These are phyloP conservation scores for Gavia stellata DNA, from an alignment of 2,113 vertebrate genomes.

Conservation along the genomic window DNA sequence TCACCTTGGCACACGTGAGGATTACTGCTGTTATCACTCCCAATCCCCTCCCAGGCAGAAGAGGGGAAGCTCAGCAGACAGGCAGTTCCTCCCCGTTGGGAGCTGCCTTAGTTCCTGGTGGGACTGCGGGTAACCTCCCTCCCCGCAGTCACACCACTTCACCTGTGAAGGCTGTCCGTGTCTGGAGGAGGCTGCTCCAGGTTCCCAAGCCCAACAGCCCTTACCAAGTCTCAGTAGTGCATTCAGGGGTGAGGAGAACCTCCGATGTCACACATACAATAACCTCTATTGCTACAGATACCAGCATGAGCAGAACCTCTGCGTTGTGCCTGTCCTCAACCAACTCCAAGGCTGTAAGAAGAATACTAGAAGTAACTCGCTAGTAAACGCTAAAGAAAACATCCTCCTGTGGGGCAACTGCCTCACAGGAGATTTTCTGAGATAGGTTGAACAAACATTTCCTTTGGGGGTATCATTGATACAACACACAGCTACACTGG, in stretches of 20 bases:
- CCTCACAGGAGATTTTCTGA: not conserved
- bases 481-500: not conserved
- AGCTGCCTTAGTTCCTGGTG: no score
- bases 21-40: not conserved
- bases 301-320: rapidly evolving
- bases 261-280: rapidly evolving
- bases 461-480: not conserved
- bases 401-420: not conserved
- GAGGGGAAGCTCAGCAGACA: not conserved
- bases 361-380: not conserved
- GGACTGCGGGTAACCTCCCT: not conserved
- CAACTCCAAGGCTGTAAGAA: not conserved
- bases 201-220: not conserved
- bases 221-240: no score
- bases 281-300: rapidly evolving
- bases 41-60: not conserved
- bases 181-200: not conserved
- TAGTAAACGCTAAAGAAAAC: not conserved
- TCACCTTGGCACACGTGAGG: not conserved
- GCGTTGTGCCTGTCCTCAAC: rapidly evolving
- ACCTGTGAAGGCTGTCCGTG: no score
- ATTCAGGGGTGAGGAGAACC: rapidly evolving
- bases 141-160: not conserved
- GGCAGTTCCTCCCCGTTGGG: not conserved
- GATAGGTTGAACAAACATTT: rapidly evolving